Base-by-base conservation (phyloP, 1,140 invertebrate species). In the Drosophila simulans region DNA sequence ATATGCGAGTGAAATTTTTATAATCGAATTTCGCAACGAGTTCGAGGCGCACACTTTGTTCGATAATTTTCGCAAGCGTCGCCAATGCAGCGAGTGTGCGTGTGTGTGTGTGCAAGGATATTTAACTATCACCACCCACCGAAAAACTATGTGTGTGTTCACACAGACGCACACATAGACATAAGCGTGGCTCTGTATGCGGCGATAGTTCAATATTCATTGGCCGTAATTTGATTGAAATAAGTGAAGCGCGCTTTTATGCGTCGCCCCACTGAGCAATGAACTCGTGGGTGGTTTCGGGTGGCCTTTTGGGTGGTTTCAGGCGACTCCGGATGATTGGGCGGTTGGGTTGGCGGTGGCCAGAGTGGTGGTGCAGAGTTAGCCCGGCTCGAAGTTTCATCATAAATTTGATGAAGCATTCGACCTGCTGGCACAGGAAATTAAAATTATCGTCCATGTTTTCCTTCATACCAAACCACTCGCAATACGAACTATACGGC, bases 191-290 rank as follows among this genome's bases (percentile, higher is more conserved):
- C 45, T 58, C 55, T 77, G 39, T 78, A 59, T 57, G 63, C 53
- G 60, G 75, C 58, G 82, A 84, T 85, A 86, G 82, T 85, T 85
- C 83, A 88, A 88, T 85, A 85, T 85, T 88, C 82, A 85, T 82
- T 85, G 82, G 82, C 82, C 82, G 82, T 85, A 85, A 85, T 85
- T 85, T 85, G 82, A 85, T 88, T 85, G 82, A 85, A 85, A 85
- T 82, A 85, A 85, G 83, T 88, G 82, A 85, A 85, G 82, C 82
- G 83, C 79, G 62, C 78, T 77, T 85, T 85, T 88, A 85, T 85
- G 82, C 82, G 82, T 85, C 78, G 82, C 82, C 78, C 82, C 74
- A 82, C 45, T 88, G 83, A 86, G 58, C 82, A 66, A 71, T 64
- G 60, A 54, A 77, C 53, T 48, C 54, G 34, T 48, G 54, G 45